Evolutionary conservation across 2,888 invertebrate genomes (phyloP), one percentile per base, ranked within the genome.

Genomic region (Limenitis camilla): DNA sequence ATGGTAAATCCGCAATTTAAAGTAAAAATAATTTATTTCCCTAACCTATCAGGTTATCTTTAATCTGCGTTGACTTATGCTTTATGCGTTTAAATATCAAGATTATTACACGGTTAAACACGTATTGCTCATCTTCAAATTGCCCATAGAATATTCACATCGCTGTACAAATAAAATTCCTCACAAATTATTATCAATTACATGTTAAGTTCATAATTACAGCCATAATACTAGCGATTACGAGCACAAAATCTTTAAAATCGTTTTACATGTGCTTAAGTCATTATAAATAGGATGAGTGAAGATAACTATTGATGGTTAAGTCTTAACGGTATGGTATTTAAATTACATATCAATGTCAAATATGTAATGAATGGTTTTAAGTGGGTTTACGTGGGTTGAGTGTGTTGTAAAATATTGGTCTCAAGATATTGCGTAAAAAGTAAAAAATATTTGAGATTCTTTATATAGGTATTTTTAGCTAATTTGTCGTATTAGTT

Each of bases 201-300:
- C 65, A 67, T 60, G 67, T 69, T 70, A 74, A 75, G 40, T 74
- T 72, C 70, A 69, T 75, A 78, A 78, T 77, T 73, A 75, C 70
- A 61, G 61, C 65, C 35, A 38, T 42, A 43, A 42, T 43, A 31
- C 9, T 31, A 43, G 28, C 10, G 30, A 27, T 10, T 10, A 29
- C 10, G 6, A 28, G 1, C 5, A 31, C 8, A 38, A 11, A 39
- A 11, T 29, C 10, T 50, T 39, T 6, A 39, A 43, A 6, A 4
- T 30, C 30, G 8, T 28, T 35, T 38, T 32, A 49, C 42, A 50
- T 28, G 43, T 50, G 36, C 30, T 45, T 45, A 30, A 36, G 19
- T 10, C 29, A 36, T 45, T 45, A 45, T 50, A 44, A 39, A 39
- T 44, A 28, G n/a, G 48, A 41, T n/a, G 35, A 11, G 30, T 42